Evolutionary conservation across 2,888 invertebrate species (phyloP).

Genomic region (Beris morrisii): DNA sequence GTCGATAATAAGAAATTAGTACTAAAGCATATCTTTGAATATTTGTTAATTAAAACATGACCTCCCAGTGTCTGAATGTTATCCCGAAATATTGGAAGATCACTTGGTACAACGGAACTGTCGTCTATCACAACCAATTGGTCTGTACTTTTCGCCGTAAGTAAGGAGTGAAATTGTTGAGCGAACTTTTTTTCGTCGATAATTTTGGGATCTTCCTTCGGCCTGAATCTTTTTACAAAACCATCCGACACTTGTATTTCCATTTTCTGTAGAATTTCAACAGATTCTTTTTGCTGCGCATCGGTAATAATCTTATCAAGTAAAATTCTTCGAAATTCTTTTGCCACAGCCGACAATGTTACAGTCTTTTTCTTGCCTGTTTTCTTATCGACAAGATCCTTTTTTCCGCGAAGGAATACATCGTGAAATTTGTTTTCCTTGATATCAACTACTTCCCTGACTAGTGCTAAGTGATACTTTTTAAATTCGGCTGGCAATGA

Average conservation of each 20-base stretch:
- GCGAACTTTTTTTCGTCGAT: conserved; percentile 10
- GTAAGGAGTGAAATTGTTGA: not conserved
- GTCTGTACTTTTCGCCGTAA: not conserved
- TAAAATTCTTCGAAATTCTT: too few species aligned
- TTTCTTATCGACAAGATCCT: too few species aligned
- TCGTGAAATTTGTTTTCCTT: too few species aligned
- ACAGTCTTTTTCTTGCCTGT: too few species aligned
- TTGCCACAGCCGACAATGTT: too few species aligned
- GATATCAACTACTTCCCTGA: too few species aligned
- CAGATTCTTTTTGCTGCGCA: too few species aligned
- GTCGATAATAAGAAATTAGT: not conserved
- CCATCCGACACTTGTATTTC: conserved; percentile 7
- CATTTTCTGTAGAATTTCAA: too few species aligned
- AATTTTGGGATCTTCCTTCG: not conserved
- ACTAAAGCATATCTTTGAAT: conserved; percentile 11
- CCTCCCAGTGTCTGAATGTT: conserved; percentile 13
- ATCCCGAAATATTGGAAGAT: conserved; percentile 2
- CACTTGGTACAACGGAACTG: not conserved
- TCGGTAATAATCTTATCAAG: too few species aligned
- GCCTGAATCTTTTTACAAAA: not conserved
- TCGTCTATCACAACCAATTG: not conserved
- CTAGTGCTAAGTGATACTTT: too few species aligned
- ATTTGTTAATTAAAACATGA: conserved; percentile 6
- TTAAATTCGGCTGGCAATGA: too few species aligned
- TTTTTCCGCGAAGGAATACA: too few species aligned